A percentile compares a stretch with the other conserved stretches of the same genome.
Evolutionary conservation across 2,113 vertebrate species (phyloP).

Genomic region (Corythaixoides concolor): DNA sequence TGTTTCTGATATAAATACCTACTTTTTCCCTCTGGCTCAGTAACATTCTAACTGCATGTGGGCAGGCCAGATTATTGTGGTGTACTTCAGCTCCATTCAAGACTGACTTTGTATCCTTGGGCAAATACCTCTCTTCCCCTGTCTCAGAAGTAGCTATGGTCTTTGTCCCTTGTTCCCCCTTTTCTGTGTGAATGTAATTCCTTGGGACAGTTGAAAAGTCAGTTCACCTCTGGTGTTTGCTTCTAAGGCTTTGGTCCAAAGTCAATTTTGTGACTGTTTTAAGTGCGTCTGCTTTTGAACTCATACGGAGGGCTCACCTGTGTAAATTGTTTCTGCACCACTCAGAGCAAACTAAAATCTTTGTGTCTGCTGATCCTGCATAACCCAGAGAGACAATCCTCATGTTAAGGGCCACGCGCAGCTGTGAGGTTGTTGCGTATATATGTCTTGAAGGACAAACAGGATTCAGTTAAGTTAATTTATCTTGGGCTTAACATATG

Average conservation of each 20-base stretch:
- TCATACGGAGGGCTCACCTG: not conserved
- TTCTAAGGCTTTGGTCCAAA: not conserved
- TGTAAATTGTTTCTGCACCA: not conserved
- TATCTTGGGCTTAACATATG: not conserved
- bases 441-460: not conserved
- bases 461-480: not conserved
- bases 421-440: not conserved
- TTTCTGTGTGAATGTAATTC: not conserved
- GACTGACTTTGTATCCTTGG: not conserved
- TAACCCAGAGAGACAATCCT: not conserved
- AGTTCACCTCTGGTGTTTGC: not conserved
- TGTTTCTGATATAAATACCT: constrained; percentile 8
- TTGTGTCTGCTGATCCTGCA: not conserved
- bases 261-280: not conserved
- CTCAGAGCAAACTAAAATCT: not conserved
- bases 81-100: not conserved
- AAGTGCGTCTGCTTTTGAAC: not conserved
- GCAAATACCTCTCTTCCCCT: not conserved
- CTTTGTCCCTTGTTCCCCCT: not conserved
- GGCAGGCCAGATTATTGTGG: not conserved
- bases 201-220: not conserved
- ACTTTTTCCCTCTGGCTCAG: not conserved
- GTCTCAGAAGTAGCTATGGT: not conserved
- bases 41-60: not conserved
- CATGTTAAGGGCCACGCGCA: not conserved